Conservation (phyloP, 2,888 invertebrate species). For the Cosmia pyralina region DNA sequence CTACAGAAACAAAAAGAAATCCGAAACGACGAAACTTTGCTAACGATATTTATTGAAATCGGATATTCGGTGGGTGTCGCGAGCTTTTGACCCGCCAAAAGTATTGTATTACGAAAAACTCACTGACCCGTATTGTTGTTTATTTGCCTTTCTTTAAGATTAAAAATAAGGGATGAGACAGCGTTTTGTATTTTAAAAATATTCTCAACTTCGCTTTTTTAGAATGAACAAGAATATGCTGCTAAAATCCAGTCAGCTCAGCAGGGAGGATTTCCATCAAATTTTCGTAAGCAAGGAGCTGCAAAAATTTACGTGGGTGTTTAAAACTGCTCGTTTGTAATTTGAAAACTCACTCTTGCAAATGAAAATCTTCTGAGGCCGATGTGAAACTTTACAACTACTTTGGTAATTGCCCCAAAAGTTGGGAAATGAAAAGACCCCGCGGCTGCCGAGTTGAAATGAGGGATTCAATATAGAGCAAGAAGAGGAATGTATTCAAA, state of each 20-base stretch:
- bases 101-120: slow-evolving; percentile 63
- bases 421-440: slow-evolving; percentile 80
- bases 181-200: slow-evolving; percentile 38
- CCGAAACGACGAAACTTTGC: slow-evolving; percentile 51
- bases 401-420: slow-evolving; percentile 86
- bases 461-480: slow-evolving; percentile 74
- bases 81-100: slow-evolving; percentile 59
- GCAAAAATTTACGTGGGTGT: slow-evolving; percentile 47
- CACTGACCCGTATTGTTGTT: slow-evolving; percentile 58
- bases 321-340: slow-evolving; percentile 75
- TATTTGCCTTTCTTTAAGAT: slow-evolving; percentile 51
- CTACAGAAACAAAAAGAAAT: slow-evolving; percentile 20
- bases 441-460: slow-evolving; percentile 74
- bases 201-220: slow-evolving; percentile 8
- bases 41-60: slow-evolving; percentile 66
- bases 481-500: slow-evolving; percentile 67
- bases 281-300: slow-evolving; percentile 33
- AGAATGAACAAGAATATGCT: slow-evolving; percentile 22
- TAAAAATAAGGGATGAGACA: slow-evolving; percentile 44
- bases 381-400: slow-evolving; percentile 83
- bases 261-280: slow-evolving; percentile 14
- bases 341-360: slow-evolving; percentile 79
- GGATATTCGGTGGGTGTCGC: slow-evolving; percentile 56
- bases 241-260: slow-evolving; percentile 13
- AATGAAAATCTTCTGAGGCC: slow-evolving; percentile 80